Percentiles rank a stretch among this genome's conserved stretches.
These are phyloP conservation scores for Homarus gammarus DNA, from an alignment of 2,888 invertebrate genomes.

Conservation along the genomic window DNA sequence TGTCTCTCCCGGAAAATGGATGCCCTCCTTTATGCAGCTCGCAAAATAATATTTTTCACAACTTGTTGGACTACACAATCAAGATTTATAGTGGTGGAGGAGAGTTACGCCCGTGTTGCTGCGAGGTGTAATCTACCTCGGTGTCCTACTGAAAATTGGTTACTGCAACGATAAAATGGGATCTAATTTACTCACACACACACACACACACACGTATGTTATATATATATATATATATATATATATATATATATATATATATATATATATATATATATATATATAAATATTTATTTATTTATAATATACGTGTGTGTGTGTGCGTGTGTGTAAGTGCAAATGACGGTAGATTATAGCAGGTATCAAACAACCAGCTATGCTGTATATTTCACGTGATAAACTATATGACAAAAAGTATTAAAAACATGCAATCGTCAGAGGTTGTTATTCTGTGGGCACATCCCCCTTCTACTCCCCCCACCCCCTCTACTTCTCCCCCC, in stretches of 20 bases:
- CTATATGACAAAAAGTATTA: too few species aligned
- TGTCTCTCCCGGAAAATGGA: neutral
- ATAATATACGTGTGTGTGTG: neutral
- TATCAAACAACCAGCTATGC: too few species aligned
- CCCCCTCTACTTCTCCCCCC: neutral
- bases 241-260: slow-evolving; percentile 15
- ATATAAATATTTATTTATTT: slow-evolving; percentile 20
- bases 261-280: slow-evolving; percentile 22
- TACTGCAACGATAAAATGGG: neutral
- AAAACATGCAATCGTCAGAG: too few species aligned
- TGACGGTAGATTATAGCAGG: too few species aligned
- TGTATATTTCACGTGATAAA: neutral
- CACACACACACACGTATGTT: neutral
- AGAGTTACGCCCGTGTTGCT: neutral
- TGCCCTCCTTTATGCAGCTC: neutral
- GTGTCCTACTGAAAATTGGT: neutral
- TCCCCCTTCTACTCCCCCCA: neutral
- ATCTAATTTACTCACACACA: neutral
- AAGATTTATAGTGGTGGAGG: neutral
- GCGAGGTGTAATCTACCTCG: neutral
- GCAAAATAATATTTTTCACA: neutral
- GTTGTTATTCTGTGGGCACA: too few species aligned
- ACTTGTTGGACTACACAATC: neutral
- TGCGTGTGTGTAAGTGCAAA: too few species aligned
- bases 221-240: neutral